A percentile compares a stretch with the other conserved stretches of the same genome.
Evolutionary conservation across 2,888 invertebrate genomes (phyloP).

Genomic region (Mesochorus sp.): DNA sequence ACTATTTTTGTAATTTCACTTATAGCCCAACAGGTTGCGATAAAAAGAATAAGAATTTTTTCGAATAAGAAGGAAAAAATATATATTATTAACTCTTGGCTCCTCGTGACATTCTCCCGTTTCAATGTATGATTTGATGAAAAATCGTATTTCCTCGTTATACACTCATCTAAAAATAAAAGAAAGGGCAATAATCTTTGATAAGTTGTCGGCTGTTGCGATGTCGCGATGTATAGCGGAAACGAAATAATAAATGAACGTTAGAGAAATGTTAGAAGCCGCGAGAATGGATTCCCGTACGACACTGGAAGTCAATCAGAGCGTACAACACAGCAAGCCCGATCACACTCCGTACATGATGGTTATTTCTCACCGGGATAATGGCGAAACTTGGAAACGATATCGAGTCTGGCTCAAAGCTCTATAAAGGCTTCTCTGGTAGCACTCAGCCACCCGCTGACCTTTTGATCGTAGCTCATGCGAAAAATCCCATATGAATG

Average conservation of each 20-base stretch:
- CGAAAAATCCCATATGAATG: slow-evolving; percentile 29
- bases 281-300: slow-evolving; percentile 6
- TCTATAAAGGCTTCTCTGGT: slow-evolving; percentile 71
- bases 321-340: slow-evolving; percentile 12
- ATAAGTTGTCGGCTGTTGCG: not conserved
- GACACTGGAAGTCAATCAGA: slow-evolving; percentile 67
- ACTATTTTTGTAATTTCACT: slow-evolving; percentile 9
- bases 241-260: slow-evolving; percentile 1
- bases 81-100: too few species aligned
- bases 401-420: slow-evolving; percentile 39
- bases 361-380: slow-evolving; percentile 48
- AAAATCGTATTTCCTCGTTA: too few species aligned
- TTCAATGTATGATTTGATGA: too few species aligned
- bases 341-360: slow-evolving; percentile 13
- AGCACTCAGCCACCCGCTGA: slow-evolving; percentile 72
- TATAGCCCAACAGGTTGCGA: too few species aligned
- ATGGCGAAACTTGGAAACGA: slow-evolving; percentile 62
- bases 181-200: not conserved
- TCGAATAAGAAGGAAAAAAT: too few species aligned
- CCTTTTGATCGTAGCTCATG: slow-evolving; percentile 37
- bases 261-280: slow-evolving; percentile 8
- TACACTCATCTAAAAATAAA: too few species aligned
- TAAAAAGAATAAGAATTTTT: too few species aligned
- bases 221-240: not conserved
- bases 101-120: too few species aligned